A percentile compares a stretch with the other conserved stretches of the same genome.
phyloP scores from a whole-genome alignment of 2,888 invertebrate species.

The Leptothorax acervorum region DNA sequence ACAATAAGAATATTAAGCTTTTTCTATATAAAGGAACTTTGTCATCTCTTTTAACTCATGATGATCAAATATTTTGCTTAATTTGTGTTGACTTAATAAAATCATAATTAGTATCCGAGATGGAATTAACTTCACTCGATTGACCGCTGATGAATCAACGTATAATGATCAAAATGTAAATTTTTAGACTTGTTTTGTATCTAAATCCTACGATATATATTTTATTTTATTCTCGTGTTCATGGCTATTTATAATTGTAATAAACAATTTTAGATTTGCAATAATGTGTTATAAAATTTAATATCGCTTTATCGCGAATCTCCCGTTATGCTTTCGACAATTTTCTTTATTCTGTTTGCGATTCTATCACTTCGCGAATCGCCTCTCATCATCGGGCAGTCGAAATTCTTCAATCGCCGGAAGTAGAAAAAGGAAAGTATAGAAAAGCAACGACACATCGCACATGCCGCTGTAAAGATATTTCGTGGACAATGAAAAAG shows the following conservation, averaged over 20 bases:
- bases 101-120: background rate
- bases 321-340: background rate
- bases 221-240: background rate
- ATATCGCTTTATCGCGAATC: background rate
- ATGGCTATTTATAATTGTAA: background rate
- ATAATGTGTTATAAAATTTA: background rate
- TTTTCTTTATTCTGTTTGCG: background rate
- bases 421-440: background rate
- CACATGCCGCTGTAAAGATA: constrained; percentile 42
- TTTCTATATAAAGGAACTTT: background rate
- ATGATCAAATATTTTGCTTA: background rate
- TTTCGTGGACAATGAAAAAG: constrained; percentile 53
- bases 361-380: background rate
- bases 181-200: background rate
- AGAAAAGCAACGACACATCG: constrained; percentile 23
- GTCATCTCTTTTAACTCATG: background rate
- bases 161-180: background rate
- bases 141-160: background rate
- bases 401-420: background rate
- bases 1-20: background rate
- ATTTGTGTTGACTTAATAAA: background rate
- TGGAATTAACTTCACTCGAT: background rate
- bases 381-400: background rate
- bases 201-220: background rate
- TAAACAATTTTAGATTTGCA: background rate